Base-by-base conservation (phyloP, 2,797 vertebrate species). In the Anguilla anguilla region DNA sequence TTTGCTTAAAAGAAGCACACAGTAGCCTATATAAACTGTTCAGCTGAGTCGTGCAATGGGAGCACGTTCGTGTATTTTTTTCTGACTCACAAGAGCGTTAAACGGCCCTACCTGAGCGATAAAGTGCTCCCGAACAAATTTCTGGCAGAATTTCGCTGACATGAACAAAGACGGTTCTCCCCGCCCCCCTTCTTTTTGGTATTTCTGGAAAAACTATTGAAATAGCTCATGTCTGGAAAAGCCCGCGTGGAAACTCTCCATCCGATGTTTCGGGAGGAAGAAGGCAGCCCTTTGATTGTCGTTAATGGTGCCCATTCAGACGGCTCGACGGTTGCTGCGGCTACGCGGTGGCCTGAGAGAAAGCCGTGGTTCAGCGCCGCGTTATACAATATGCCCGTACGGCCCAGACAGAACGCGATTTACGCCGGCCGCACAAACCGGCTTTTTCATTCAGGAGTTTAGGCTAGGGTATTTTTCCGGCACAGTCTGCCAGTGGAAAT, bases 121-220 rank as follows among this genome's bases (percentile, higher is more conserved):
- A 49, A 49, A 25, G 19, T 22, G 77, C 4, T 81, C 43, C 77
- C 7, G 43, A 81, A 22, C 39, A 81, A 49, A 81, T 49, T 46
- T 25, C 39, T 22, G 6, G 5, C 39, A 25, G 19, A 81, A 46
- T 79, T 79, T 39, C 6, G 77, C 43, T 22, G 77, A 81, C 77
- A 22, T 39, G 4, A 79, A 46, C 39, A 22, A 43, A 46, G 74
- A 79, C 77, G 7, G 6, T 6, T 35, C 31, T 13, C 31, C 13
- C 19, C 13, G 1, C 17, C 6, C 43, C 0, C 39, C 19, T 81
- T 25, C 7, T 35, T 49, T 81, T 43, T 25, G 15, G 19, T 81
- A 22, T 6, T 81, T 81, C 39, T 81, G 77, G 77, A 81, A 81
- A 81, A 81, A 81, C 43, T 31, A 81, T 81, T 81, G 43, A 81